Percentiles rank a stretch among this genome's conserved stretches.
These are phyloP conservation scores for Phymastichus coffea DNA, from an alignment of 1,140 invertebrate species.

Conservation along the genomic window DNA sequence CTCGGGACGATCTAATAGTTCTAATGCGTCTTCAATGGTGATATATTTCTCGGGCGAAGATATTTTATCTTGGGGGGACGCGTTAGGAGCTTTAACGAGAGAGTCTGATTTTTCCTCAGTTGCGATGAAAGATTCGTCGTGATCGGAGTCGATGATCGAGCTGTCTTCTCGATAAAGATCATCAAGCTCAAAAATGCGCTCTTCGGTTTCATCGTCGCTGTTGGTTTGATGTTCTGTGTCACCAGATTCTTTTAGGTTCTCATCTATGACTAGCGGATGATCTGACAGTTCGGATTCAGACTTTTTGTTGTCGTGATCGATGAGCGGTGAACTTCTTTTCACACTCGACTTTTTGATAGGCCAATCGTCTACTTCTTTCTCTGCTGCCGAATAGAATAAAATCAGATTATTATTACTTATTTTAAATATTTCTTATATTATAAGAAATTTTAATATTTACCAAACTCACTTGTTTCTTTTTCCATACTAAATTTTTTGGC, in stretches of 20 bases:
- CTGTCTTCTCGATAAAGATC: constrained; percentile 53
- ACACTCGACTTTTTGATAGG: background rate
- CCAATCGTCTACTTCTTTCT: background rate
- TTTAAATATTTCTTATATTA: too few relatives aligned
- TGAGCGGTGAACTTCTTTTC: background rate
- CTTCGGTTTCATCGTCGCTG: constrained; percentile 45
- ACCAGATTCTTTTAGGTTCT: constrained; percentile 18
- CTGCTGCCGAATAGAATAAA: too few relatives aligned
- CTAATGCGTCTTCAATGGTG: constrained; percentile 43
- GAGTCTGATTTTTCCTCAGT: constrained; percentile 7
- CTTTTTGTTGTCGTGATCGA: constrained; percentile 36
- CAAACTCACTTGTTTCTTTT: too few relatives aligned
- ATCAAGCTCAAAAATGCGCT: constrained; percentile 44
- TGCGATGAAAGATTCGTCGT: constrained; percentile 29
- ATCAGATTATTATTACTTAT: too few relatives aligned
- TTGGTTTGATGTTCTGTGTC: constrained; percentile 37
- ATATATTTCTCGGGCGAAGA: constrained; percentile 33
- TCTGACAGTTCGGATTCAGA: constrained; percentile 50
- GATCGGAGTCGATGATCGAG: constrained; percentile 39
- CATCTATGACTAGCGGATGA: constrained; percentile 48
- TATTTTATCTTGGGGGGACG: background rate
- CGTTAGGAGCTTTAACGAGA: background rate
- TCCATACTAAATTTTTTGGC: too few relatives aligned
- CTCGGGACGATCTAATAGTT: constrained; percentile 35
- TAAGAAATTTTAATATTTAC: too few relatives aligned